Percentiles rank a stretch among this genome's conserved stretches.
phyloP scores from a whole-genome alignment of 2,888 invertebrate species.

The Cynaeus angustus region DNA sequence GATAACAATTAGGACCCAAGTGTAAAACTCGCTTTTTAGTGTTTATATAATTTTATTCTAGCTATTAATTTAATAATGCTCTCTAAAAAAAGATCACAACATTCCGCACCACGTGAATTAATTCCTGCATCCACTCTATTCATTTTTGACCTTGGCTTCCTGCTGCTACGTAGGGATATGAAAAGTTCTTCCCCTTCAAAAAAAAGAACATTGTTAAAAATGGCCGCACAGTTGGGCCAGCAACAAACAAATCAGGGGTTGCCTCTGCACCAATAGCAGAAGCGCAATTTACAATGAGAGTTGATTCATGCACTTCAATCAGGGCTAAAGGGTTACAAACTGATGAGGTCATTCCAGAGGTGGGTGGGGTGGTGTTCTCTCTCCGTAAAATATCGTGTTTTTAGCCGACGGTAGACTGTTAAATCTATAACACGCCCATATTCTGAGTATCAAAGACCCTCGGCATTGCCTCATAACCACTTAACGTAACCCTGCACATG shows the following conservation, averaged over 20 bases:
- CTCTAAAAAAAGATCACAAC: too few relatives aligned
- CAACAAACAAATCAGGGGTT: constrained; percentile 57
- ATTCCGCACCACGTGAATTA: background rate
- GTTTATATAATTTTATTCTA: too few relatives aligned
- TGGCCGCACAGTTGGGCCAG: constrained; percentile 58
- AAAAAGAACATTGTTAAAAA: constrained; percentile 58
- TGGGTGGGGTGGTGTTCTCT: constrained; percentile 54
- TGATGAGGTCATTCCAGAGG: constrained; percentile 67
- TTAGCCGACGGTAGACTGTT: constrained; percentile 50
- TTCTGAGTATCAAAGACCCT: constrained; percentile 50
- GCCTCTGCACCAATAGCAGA: constrained; percentile 61
- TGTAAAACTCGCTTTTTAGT: too few relatives aligned
- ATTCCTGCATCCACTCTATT: background rate
- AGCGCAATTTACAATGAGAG: constrained; percentile 62
- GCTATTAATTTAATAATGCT: too few relatives aligned
- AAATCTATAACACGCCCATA: constrained; percentile 41
- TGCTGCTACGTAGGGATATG: constrained; percentile 9
- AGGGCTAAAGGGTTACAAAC: constrained; percentile 65
- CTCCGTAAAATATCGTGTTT: constrained; percentile 50
- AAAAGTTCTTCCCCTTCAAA: constrained; percentile 38
- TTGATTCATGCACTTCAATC: constrained; percentile 68
- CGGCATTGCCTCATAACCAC: constrained; percentile 52
- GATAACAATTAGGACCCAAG: too few relatives aligned
- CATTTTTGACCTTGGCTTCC: constrained; percentile 10
- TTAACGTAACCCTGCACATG: constrained; percentile 52